Conservation (phyloP, 2,113 vertebrate genomes). For the Oplegnathus fasciatus region DNA sequence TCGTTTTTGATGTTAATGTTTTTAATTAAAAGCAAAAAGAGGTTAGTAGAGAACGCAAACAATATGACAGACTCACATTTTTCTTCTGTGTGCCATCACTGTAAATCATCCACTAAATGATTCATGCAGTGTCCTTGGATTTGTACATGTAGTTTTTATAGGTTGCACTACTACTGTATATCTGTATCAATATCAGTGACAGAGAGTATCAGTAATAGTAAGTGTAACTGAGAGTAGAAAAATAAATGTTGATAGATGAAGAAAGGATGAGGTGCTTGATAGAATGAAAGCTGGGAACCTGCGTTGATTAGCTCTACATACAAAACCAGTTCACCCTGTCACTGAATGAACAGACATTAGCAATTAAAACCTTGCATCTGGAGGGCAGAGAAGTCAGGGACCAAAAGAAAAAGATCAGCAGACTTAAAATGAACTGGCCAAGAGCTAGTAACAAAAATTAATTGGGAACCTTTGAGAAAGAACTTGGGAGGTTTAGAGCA, state of each 20-base stretch:
- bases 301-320: not conserved
- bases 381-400: not conserved
- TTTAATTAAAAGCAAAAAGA: not conserved
- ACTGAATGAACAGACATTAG: not conserved
- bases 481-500: not conserved
- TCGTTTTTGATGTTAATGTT: not conserved
- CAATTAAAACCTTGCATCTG: constrained; percentile 12
- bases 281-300: not conserved
- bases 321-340: not conserved
- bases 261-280: not conserved
- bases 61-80: not conserved
- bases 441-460: constrained; percentile 25
- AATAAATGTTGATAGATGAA: not conserved
- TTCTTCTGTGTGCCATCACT: not conserved
- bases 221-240: not conserved
- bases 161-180: no score
- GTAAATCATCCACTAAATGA: not conserved
- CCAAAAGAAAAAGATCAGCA: not conserved
- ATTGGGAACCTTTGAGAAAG: constrained; percentile 26
- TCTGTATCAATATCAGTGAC: not conserved
- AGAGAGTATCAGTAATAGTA: not conserved
- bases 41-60: not conserved
- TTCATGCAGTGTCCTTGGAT: not conserved
- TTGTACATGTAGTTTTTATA: not conserved
- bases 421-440: not conserved